A percentile compares a stretch with the other conserved stretches of the same genome.
Conservation (phyloP, 2,888 invertebrate species). For the Crocallis elinguaria region DNA sequence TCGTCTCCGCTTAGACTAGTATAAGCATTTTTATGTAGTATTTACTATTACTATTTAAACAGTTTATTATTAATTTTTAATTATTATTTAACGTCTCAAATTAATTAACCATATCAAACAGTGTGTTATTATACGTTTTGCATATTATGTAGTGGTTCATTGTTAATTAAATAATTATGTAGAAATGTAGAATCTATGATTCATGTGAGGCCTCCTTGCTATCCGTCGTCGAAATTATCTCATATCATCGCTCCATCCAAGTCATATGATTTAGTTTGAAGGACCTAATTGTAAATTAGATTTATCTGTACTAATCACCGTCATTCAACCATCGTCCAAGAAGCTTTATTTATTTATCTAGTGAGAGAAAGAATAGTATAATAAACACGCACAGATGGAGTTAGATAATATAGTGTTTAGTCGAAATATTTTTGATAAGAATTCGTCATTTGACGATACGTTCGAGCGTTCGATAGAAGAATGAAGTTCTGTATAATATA, state of each 20-base stretch:
- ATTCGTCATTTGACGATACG: conserved; percentile 27
- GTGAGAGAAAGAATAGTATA: conserved; percentile 51
- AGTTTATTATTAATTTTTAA: conserved; percentile 46
- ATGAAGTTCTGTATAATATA: background rate
- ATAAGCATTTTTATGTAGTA: conserved; percentile 70
- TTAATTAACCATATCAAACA: conserved; percentile 67
- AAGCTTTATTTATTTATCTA: conserved; percentile 60
- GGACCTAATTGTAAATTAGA: background rate
- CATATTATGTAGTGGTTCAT: conserved; percentile 22
- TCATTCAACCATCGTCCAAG: conserved; percentile 55
- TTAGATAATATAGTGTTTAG: conserved; percentile 39
- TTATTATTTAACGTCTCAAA: conserved; percentile 62
- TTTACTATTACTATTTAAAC: conserved; percentile 44
- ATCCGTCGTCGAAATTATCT: conserved; percentile 50
- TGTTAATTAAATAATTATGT: conserved; percentile 25
- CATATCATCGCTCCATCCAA: conserved; percentile 80
- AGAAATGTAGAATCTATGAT: conserved; percentile 37
- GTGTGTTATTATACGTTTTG: conserved; percentile 49
- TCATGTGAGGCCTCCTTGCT: conserved; percentile 25
- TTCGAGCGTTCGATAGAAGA: background rate
- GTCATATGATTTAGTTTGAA: conserved; percentile 37
- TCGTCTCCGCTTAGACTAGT: conserved; percentile 67
- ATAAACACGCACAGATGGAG: conserved; percentile 65
- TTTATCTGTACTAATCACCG: conserved; percentile 17
- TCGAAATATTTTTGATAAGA: conserved; percentile 68